Evolutionary conservation across 1,140 invertebrate species (phyloP), one percentile per base, ranked within the genome.

Genomic region (Apis dorsata): DNA sequence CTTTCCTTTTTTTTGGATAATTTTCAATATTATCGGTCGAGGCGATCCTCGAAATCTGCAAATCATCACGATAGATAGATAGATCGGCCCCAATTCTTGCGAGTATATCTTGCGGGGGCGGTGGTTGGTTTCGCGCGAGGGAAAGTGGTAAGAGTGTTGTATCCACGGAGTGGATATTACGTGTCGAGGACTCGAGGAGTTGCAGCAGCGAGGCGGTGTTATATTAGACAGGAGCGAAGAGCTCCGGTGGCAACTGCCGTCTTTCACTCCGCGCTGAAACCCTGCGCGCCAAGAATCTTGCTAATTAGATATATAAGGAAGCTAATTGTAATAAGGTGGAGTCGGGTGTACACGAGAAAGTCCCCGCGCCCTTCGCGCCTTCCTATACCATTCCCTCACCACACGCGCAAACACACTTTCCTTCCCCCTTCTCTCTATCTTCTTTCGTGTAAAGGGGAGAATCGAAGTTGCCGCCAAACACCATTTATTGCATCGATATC

Each of bases 281-380:
- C 90, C 89, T 84, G 79, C 82, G 89, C 85, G 86, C 89, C 89
- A 91, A 92, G 91, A 92, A 92, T 92, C 91, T 92, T 81, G 85
- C 90, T 92, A 92, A 92, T 92, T 92, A 92, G 92, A 92, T 92
- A 91, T 91, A 92, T 91, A 91, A 91, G 91, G 90, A 91, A 90
- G 88, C 90, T 92, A 92, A 92, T 92, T 92, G 91, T 92, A 92
- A 92, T 92, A 92, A 92, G 91, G 86, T 90, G 86, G 92, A 92
- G 92, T 92, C 91, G 90, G 90, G 89, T 92, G 86, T 91, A 91
- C 86, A 76, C 85, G 86, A 78, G 86, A 81, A 79, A 87, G 74
- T 79, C 85, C 74, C 85, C 70, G 34, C 76, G 34, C 21, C 63
- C 65, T 60, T 60, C 63, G 49, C 66, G 44, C 73, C 81, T 59